Percentiles rank a stretch among this genome's conserved stretches.
These are phyloP conservation scores for Aulostomus chinensis DNA, from an alignment of 2,797 vertebrate genomes.

Conservation along the genomic window DNA sequence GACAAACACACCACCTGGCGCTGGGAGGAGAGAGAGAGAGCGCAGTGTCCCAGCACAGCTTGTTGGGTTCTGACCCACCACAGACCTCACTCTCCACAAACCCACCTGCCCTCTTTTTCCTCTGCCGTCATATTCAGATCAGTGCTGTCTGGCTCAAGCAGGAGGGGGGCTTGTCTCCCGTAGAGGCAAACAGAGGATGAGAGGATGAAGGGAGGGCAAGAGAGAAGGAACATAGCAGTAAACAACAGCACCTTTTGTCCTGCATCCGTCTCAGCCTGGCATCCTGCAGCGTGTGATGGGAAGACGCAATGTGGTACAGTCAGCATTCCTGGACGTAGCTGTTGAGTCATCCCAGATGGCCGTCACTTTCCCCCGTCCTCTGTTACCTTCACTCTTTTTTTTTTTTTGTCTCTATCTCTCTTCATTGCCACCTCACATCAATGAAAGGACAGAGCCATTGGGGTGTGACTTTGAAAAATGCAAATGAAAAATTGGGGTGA, in stretches of 20 bases:
- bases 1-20: conserved; percentile 75
- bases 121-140: conserved; percentile 51
- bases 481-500: conserved; percentile 10
- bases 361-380: conserved; percentile 24
- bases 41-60: conserved; percentile 72
- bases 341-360: conserved; percentile 67
- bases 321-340: conserved; percentile 51
- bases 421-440: conserved; percentile 10
- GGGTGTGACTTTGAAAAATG: conserved; percentile 34
- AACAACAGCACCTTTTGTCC: conserved; percentile 80
- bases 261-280: conserved; percentile 69
- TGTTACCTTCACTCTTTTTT: too few relatives aligned
- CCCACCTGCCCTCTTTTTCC: conserved; percentile 16
- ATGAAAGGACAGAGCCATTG: conserved; percentile 21
- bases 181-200: conserved; percentile 44
- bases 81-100: conserved; percentile 43
- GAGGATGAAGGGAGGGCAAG: conserved; percentile 51
- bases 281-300: conserved; percentile 69
- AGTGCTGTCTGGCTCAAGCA: conserved; percentile 43
- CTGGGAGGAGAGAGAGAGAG: conserved; percentile 25
- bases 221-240: conserved; percentile 58
- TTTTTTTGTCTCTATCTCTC: too few relatives aligned
- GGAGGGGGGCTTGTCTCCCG: conserved; percentile 50
- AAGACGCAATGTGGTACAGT: conserved; percentile 58
- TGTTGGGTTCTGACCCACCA: conserved; percentile 79